phyloP scores from a whole-genome alignment of 2,888 invertebrate species.

The Hypercompe scribonia region DNA sequence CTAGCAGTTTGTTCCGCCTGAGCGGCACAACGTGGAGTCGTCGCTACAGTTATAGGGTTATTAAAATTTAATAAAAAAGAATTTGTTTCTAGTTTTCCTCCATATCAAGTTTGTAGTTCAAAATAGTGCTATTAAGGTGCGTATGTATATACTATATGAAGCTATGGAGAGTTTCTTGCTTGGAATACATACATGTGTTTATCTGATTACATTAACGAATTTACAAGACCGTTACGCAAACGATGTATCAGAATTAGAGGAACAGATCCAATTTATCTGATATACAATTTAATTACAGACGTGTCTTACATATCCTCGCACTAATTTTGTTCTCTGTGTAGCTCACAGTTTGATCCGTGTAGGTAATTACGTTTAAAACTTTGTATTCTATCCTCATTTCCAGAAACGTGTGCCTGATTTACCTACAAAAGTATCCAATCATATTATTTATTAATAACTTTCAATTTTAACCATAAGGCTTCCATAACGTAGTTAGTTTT shows the following conservation, averaged over 20 bases:
- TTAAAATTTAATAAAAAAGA: no score
- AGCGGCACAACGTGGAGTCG: no score
- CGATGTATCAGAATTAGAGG: conserved; percentile 25
- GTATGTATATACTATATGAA: no score
- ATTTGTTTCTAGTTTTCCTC: no score
- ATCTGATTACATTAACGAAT: conserved; percentile 1
- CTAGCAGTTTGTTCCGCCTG: no score
- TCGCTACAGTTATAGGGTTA: no score
- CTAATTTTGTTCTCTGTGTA: not conserved
- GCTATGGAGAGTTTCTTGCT: no score
- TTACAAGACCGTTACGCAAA: not conserved
- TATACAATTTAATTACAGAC: conserved; percentile 24
- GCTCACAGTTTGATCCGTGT: not conserved
- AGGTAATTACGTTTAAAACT: not conserved
- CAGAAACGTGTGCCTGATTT: not conserved
- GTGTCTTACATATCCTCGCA: not conserved
- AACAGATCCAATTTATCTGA: conserved; percentile 40
- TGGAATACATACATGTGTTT: not conserved
- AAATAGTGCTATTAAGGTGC: no score
- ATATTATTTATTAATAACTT: not conserved
- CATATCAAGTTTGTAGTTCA: no score
- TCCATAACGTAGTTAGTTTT: no score
- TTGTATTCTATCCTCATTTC: not conserved
- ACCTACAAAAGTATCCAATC: not conserved
- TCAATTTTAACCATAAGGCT: no score